These are phyloP conservation scores for Trichonephila clavata DNA, from an alignment of 1,140 invertebrate genomes.

Conservation along the genomic window DNA sequence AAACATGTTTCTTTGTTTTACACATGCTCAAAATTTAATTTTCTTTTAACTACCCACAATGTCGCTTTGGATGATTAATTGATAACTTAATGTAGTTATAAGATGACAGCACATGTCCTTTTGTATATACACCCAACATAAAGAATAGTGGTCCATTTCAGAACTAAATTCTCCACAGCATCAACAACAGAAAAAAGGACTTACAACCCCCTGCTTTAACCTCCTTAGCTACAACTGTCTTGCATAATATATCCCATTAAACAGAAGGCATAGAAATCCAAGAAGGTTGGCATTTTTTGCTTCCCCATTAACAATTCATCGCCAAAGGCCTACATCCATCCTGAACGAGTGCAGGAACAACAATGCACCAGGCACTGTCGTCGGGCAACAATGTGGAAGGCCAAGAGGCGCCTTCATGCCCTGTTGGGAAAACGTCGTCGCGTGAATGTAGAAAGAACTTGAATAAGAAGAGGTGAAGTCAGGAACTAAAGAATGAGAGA, in stretches of 20 bases:
- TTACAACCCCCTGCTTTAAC: neutral
- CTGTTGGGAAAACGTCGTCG: constrained; percentile 60
- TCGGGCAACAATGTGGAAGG: constrained; percentile 56
- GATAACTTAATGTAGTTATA: too few relatives aligned
- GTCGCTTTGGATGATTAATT: too few relatives aligned
- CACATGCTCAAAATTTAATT: too few relatives aligned
- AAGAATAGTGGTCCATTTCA: too few relatives aligned
- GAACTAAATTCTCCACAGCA: too few relatives aligned
- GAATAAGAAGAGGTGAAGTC: constrained; percentile 45
- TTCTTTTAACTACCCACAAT: too few relatives aligned
- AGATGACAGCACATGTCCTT: too few relatives aligned
- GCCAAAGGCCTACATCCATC: constrained; percentile 7
- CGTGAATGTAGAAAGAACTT: constrained; percentile 27
- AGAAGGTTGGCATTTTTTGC: neutral
- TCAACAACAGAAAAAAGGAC: neutral
- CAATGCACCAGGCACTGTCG: constrained; percentile 16
- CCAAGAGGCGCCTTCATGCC: constrained; percentile 63
- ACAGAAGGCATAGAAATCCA: neutral
- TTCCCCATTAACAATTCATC: constrained; percentile 21
- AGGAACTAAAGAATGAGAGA: neutral
- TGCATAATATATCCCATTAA: constrained; percentile 11
- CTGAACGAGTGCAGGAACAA: constrained; percentile 1
- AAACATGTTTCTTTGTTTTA: too few relatives aligned
- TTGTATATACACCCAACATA: too few relatives aligned
- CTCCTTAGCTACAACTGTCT: neutral